Conservation (phyloP, 2,113 vertebrate species). For the Arvicanthis niloticus region DNA sequence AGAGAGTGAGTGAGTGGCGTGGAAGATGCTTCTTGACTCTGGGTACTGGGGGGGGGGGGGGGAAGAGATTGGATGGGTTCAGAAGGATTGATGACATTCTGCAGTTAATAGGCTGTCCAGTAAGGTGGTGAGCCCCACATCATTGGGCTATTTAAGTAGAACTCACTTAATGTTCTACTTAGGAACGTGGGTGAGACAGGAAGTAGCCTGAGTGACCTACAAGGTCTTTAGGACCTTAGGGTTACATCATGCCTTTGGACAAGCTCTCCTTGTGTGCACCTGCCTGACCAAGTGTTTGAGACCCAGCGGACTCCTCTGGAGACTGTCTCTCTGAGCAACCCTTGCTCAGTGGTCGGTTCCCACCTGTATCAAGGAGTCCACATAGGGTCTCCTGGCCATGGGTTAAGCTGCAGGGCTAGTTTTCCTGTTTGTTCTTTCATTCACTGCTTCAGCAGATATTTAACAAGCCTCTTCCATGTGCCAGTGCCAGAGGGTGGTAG, state of each 20-base stretch:
- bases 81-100: not conserved
- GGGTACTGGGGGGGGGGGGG: not conserved
- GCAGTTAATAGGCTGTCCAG: not conserved
- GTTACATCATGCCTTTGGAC: not conserved
- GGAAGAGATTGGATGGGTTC: not conserved
- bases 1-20: no score
- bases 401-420: not conserved
- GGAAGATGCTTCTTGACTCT: not conserved
- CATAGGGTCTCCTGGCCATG: not conserved
- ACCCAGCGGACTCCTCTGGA: not conserved
- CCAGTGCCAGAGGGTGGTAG: not conserved
- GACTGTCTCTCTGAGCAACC: not conserved
- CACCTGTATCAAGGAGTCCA: not conserved
- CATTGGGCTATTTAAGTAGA: not conserved
- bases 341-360: not conserved
- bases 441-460: not conserved
- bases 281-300: not conserved
- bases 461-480: not conserved
- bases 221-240: conserved; percentile 2
- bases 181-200: not conserved
- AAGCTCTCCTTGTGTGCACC: not conserved
- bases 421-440: not conserved
- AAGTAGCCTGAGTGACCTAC: not conserved
- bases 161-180: not conserved
- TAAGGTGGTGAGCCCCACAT: not conserved